Base-by-base conservation (phyloP, 2,113 vertebrate genomes). In the Pachypanchax playfairii region DNA sequence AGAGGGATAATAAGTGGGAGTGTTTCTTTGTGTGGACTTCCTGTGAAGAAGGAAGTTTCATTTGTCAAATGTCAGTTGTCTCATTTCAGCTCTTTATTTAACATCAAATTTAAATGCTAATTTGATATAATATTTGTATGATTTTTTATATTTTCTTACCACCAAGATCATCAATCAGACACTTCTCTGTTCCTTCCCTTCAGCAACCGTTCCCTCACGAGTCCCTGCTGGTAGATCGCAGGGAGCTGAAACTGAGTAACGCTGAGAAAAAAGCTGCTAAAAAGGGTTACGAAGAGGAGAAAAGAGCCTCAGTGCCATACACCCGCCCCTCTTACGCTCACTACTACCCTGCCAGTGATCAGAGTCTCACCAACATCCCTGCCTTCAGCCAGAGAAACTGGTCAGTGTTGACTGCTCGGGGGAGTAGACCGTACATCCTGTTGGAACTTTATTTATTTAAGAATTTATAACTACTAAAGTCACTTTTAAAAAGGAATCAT, bases 381-480 rank as follows among this genome's bases (percentile, higher is more conserved):
- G 95, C 95, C 74, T 98, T 98, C 84, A 97, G 94, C 85, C 96
- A 98, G 89, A 95, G 96, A 60, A 96, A 96, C 92, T 98, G 96
- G 96, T 98, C 55, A 87, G 89, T 72, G 36, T 29, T 59, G 17
- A 9, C n/a, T n/a, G 15, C 10, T 33, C 13, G 12, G 31, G 2
- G 6, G n/a, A n/a, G n/a, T n/a, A n/a, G n/a, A n/a, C n/a, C n/a
- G n/a, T n/a, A n/a, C n/a, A n/a, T n/a, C n/a, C n/a, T 12, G 28
- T 29, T 29, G 7, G 7, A 29, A 29, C 28, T 5, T 5, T 7
- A 5, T 29, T 29, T 5, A 5, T 29, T 29, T 7, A 8, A 21
- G 28, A 6, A 33, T n/a, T 4, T 6, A 33, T 14, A 21, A 36
- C 5, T 28, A 6, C 4, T 21, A 26, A 55, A n/a, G 6, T 15